Conservation (phyloP, 1,140 invertebrate genomes). For the Zaprionus tsacasi region DNA sequence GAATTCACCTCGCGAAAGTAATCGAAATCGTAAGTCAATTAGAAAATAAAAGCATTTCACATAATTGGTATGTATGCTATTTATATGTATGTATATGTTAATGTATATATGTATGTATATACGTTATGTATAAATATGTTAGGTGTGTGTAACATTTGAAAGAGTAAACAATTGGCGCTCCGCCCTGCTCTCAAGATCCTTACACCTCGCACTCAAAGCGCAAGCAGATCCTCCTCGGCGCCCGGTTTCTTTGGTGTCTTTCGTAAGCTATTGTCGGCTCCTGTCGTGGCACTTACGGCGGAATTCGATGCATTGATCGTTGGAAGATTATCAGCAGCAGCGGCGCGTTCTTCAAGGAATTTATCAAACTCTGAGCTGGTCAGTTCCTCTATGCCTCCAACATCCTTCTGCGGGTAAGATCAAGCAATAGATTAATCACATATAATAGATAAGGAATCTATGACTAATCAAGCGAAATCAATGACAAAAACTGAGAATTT, state of each 20-base stretch:
- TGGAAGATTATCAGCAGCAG: slow-evolving; percentile 90
- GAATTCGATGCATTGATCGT: slow-evolving; percentile 76
- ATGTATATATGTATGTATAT: slow-evolving; percentile 60
- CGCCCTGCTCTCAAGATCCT: background rate
- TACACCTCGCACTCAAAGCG: slow-evolving; percentile 67
- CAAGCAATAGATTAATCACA: slow-evolving; percentile 24
- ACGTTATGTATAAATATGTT: slow-evolving; percentile 66
- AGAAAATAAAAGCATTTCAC: slow-evolving; percentile 60
- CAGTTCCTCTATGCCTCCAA: slow-evolving; percentile 87
- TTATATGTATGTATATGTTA: slow-evolving; percentile 57
- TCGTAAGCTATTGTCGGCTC: slow-evolving; percentile 65
- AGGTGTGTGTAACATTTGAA: slow-evolving; percentile 71
- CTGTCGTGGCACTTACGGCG: slow-evolving; percentile 56
- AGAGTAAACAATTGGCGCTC: slow-evolving; percentile 70
- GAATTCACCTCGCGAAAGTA: slow-evolving; percentile 5
- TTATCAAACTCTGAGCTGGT: slow-evolving; percentile 96
- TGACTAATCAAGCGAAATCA: slow-evolving; percentile 23
- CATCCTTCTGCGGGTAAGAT: slow-evolving; percentile 65
- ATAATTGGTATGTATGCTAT: slow-evolving; percentile 65
- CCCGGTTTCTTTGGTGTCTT: slow-evolving; percentile 78
- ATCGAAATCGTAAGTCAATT: slow-evolving; percentile 21
- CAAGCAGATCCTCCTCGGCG: slow-evolving; percentile 74
- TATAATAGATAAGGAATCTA: background rate
- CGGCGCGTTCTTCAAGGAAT: slow-evolving; percentile 94
- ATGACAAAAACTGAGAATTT: slow-evolving; percentile 7